phyloP scores from a whole-genome alignment of 2,888 invertebrate genomes.

The Apoderus coryli region DNA sequence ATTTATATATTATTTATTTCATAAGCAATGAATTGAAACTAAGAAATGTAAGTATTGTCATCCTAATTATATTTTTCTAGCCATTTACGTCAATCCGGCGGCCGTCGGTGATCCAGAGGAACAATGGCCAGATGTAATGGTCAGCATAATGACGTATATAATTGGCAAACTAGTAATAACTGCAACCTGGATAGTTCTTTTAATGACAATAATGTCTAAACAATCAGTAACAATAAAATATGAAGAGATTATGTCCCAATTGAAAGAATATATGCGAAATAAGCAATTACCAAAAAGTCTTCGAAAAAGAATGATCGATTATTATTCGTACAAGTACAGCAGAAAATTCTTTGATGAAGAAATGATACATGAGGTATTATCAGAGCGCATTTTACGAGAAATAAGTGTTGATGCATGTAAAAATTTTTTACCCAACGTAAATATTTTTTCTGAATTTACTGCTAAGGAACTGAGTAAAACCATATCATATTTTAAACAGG shows the following conservation, averaged over 20 bases:
- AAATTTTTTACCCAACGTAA: slow-evolving; percentile 38
- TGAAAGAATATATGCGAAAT: slow-evolving; percentile 28
- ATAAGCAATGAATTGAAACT: too few species aligned
- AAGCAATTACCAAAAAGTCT: slow-evolving; percentile 30
- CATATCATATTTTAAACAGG: slow-evolving; percentile 37
- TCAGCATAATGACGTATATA: too few species aligned
- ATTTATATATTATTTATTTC: too few species aligned
- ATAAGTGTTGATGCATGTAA: slow-evolving; percentile 40
- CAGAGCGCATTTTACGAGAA: slow-evolving; percentile 33
- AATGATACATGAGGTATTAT: slow-evolving; percentile 20
- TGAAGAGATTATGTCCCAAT: slow-evolving; percentile 29
- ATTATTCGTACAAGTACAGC: slow-evolving; percentile 30
- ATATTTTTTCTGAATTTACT: slow-evolving; percentile 37
- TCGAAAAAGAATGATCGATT: slow-evolving; percentile 26
- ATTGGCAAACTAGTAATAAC: too few species aligned
- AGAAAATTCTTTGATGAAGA: slow-evolving; percentile 31
- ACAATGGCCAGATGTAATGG: too few species aligned
- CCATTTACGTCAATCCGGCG: too few species aligned
- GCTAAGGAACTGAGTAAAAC: slow-evolving; percentile 35
- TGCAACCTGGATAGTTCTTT: too few species aligned
- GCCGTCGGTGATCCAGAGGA: too few species aligned
- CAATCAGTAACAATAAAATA: slow-evolving; percentile 28
- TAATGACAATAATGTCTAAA: slow-evolving; percentile 15
- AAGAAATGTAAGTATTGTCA: too few species aligned
- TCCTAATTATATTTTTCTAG: too few species aligned